Conservation (phyloP, 2,113 vertebrate species). For the Dermatemys mawii region DNA sequence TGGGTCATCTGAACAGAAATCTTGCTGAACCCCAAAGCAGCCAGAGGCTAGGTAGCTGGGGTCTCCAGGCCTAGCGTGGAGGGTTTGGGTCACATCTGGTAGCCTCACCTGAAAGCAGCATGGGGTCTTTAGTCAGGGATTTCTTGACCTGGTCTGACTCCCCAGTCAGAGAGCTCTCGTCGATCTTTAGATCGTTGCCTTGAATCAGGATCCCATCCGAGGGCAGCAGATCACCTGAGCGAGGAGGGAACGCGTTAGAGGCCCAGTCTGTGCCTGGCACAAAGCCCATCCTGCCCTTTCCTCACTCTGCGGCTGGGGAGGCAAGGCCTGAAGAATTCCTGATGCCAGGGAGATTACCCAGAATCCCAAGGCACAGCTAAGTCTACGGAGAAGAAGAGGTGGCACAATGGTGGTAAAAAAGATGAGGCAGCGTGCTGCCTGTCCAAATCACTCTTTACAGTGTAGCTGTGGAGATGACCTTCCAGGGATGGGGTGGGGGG, state of each 20-base stretch:
- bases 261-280: accelerated
- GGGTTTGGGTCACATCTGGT: accelerated
- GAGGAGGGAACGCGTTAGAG: background rate
- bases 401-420: background rate
- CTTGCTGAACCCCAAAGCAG: background rate
- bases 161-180: constrained; percentile 96
- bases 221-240: constrained; percentile 92
- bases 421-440: background rate
- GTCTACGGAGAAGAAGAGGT: background rate
- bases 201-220: constrained; percentile 96
- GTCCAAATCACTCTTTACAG: background rate
- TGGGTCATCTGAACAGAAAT: no score
- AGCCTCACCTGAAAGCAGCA: constrained; percentile 92
- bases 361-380: background rate
- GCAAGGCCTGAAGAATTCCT: background rate
- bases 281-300: background rate
- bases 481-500: background rate
- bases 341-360: background rate
- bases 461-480: background rate
- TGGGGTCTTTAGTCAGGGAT: constrained; percentile 92
- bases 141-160: constrained; percentile 97
- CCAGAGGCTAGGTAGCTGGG: background rate
- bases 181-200: constrained; percentile 97
- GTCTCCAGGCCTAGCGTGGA: background rate
- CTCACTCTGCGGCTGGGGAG: background rate